Conservation (phyloP, 1,140 invertebrate species). For the Drosophila seguyi region DNA sequence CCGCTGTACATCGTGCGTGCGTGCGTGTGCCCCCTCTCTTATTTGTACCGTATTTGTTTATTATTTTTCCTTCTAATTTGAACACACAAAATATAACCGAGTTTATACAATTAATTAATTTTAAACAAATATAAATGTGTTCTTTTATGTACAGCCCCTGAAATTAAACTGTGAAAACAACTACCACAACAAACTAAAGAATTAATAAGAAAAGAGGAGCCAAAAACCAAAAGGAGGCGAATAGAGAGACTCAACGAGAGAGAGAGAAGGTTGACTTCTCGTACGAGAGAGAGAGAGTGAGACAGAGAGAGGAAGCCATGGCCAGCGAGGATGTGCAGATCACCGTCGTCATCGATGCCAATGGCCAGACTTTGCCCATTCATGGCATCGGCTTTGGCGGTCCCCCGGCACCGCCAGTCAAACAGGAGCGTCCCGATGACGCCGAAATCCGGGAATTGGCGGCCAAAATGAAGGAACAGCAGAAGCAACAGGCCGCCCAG, state of each 20-base stretch:
- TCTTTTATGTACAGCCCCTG: conserved; percentile 6
- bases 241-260: not conserved
- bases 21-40: conserved; percentile 4
- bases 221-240: not conserved
- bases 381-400: conserved; percentile 74
- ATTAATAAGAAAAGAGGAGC: not conserved
- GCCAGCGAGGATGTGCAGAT: conserved; percentile 73
- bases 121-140: conserved; percentile 10
- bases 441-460: conserved; percentile 94
- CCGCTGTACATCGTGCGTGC: conserved; percentile 11
- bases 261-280: conserved; percentile 2
- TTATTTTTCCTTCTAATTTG: not conserved
- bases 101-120: conserved; percentile 3
- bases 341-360: conserved; percentile 73
- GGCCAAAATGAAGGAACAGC: conserved; percentile 93
- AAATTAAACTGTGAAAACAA: conserved; percentile 12
- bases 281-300: conserved; percentile 1
- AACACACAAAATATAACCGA: not conserved
- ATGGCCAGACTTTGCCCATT: conserved; percentile 74
- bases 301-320: conserved; percentile 24
- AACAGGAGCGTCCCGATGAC: conserved; percentile 93
- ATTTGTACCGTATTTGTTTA: conserved; percentile 4
- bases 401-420: conserved; percentile 86
- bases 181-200: not conserved
- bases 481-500: conserved; percentile 86